These are phyloP conservation scores for Cataglyphis cursor DNA, from an alignment of 2,888 invertebrate genomes.

Conservation along the genomic window DNA sequence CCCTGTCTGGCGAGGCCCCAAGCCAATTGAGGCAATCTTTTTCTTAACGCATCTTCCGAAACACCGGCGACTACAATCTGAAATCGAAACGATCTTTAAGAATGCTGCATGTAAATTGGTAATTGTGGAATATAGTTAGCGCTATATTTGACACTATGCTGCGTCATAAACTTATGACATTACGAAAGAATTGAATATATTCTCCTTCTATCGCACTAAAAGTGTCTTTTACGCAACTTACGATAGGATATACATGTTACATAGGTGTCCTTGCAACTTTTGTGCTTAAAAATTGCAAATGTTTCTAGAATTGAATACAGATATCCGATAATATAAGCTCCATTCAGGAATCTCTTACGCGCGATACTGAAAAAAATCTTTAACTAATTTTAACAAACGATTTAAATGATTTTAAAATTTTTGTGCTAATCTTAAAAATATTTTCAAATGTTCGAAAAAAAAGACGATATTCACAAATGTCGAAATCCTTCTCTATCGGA, in stretches of 20 bases:
- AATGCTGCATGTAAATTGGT: background rate
- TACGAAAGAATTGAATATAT: constrained; percentile 25
- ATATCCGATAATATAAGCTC: background rate
- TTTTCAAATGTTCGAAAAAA: background rate
- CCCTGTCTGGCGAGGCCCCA: constrained; percentile 87
- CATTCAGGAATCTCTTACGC: background rate
- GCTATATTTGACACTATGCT: background rate
- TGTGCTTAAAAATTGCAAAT: constrained; percentile 8
- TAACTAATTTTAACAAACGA: background rate
- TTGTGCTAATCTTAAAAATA: background rate
- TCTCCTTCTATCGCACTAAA: background rate
- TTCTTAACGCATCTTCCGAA: constrained; percentile 83
- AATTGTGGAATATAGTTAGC: background rate
- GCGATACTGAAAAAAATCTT: background rate
- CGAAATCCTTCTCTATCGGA: background rate
- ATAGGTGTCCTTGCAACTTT: constrained; percentile 38
- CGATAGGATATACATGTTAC: background rate
- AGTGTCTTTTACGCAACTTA: constrained; percentile 14
- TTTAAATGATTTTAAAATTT: background rate
- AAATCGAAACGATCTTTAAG: background rate
- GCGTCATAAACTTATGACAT: constrained; percentile 32
- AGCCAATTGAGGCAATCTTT: constrained; percentile 86
- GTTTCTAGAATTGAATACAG: background rate
- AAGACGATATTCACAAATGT: background rate
- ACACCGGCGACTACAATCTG: constrained; percentile 82